phyloP scores from a whole-genome alignment of 1,140 invertebrate species.

The Trichomalopsis sarcophagae region DNA sequence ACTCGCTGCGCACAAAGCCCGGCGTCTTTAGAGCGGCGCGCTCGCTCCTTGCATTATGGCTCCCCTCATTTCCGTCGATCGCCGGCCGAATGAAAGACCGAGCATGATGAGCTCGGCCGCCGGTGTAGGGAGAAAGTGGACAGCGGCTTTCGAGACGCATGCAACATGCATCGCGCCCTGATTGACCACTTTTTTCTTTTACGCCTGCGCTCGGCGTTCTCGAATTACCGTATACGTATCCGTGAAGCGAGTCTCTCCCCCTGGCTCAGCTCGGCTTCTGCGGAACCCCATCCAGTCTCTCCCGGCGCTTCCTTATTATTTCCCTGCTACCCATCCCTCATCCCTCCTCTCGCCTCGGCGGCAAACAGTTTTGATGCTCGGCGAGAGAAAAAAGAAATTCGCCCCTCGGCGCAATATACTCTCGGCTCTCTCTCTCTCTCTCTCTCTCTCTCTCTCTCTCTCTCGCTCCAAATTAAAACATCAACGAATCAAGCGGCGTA shows the following conservation, averaged over 20 bases:
- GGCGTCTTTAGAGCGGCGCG: neutral
- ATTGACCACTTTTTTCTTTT: neutral
- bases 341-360: neutral
- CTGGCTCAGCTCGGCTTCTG: no score
- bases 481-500: neutral
- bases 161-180: neutral
- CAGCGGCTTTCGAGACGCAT: neutral
- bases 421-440: neutral
- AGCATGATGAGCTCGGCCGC: neutral
- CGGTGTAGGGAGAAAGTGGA: neutral
- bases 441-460: neutral
- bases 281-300: neutral
- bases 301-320: neutral
- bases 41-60: conserved; percentile 49
- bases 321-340: neutral
- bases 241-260: neutral
- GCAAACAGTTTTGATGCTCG: neutral
- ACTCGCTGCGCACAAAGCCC: neutral
- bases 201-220: no score
- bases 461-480: neutral
- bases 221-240: no score
- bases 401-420: no score
- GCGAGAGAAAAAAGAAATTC: no score
- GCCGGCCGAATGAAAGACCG: neutral
- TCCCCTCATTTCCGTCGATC: conserved; percentile 9